Evolutionary conservation across 1,140 invertebrate genomes (phyloP).

Genomic region (Proales similis): DNA sequence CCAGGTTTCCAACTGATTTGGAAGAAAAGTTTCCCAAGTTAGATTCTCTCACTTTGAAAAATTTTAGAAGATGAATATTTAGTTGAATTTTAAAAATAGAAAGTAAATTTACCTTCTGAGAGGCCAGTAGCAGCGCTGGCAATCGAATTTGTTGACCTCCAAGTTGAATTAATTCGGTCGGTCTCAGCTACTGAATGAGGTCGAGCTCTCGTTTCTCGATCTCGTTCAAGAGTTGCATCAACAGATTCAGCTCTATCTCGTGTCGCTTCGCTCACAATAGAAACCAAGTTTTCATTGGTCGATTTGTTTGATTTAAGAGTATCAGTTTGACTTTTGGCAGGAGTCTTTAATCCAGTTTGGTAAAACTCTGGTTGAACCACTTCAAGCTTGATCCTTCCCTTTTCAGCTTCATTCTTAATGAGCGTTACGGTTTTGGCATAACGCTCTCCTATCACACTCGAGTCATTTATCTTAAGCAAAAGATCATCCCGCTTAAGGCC

Average conservation of each 20-base stretch:
- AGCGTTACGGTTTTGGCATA: slow-evolving; percentile 16
- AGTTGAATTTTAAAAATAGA: too few species aligned
- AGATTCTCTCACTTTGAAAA: too few species aligned
- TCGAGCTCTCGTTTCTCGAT: slow-evolving; percentile 1
- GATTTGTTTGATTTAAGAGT: too few species aligned
- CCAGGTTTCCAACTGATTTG: slow-evolving; percentile 31
- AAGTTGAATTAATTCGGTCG: slow-evolving; percentile 24
- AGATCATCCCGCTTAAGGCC: slow-evolving; percentile 18
- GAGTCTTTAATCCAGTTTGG: not conserved
- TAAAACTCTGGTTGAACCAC: slow-evolving; percentile 9
- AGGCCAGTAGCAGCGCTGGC: slow-evolving; percentile 22
- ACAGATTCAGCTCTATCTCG: slow-evolving; percentile 3
- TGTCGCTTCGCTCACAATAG: slow-evolving; percentile 4
- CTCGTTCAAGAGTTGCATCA: slow-evolving; percentile 13
- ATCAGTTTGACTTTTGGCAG: too few species aligned
- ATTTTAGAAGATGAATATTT: too few species aligned
- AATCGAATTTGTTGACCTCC: slow-evolving; percentile 23
- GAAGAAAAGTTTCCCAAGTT: slow-evolving; percentile 20
- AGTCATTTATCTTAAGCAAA: slow-evolving; percentile 17
- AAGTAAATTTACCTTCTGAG: too few species aligned
- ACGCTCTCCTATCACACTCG: slow-evolving; percentile 17
- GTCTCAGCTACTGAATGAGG: slow-evolving; percentile 29
- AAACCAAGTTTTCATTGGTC: slow-evolving; percentile 1
- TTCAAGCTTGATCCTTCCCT: slow-evolving; percentile 24
- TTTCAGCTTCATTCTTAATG: slow-evolving; percentile 32